Conservation (phyloP, 2,113 vertebrate genomes). For the Aleadryas rufinucha region DNA sequence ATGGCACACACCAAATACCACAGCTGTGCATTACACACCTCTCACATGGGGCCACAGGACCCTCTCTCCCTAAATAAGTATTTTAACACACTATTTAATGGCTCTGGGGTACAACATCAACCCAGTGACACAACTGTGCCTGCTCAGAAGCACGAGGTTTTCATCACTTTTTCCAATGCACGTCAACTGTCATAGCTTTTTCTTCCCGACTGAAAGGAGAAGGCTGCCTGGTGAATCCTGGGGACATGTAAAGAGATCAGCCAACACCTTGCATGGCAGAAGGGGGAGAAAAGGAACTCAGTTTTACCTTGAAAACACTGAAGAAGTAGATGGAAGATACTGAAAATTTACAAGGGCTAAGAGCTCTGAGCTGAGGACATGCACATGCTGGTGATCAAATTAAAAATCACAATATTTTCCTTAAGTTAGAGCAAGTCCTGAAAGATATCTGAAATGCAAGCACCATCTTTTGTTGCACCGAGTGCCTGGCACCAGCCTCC, state of each 20-base stretch:
- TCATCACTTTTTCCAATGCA: background rate
- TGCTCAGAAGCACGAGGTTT: background rate
- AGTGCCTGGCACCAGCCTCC: background rate
- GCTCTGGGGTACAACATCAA: accelerated
- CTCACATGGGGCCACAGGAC: accelerated
- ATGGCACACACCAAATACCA: accelerated
- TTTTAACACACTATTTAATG: background rate
- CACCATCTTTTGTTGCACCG: background rate
- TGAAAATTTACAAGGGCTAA: background rate
- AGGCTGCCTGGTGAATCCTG: background rate
- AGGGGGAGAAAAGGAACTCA: background rate
- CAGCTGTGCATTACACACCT: background rate
- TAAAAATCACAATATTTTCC: background rate
- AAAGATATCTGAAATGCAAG: background rate
- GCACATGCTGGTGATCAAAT: background rate
- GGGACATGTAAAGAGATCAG: background rate
- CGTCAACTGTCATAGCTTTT: background rate
- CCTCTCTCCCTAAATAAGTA: background rate
- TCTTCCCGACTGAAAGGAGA: background rate
- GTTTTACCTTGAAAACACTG: background rate
- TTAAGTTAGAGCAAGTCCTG: background rate
- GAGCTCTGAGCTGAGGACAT: background rate
- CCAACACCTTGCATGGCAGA: background rate
- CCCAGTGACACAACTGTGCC: background rate
- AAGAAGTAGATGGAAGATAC: background rate